Conservation (phyloP, 2,797 vertebrate genomes). For the Chrysocyon brachyurus region DNA sequence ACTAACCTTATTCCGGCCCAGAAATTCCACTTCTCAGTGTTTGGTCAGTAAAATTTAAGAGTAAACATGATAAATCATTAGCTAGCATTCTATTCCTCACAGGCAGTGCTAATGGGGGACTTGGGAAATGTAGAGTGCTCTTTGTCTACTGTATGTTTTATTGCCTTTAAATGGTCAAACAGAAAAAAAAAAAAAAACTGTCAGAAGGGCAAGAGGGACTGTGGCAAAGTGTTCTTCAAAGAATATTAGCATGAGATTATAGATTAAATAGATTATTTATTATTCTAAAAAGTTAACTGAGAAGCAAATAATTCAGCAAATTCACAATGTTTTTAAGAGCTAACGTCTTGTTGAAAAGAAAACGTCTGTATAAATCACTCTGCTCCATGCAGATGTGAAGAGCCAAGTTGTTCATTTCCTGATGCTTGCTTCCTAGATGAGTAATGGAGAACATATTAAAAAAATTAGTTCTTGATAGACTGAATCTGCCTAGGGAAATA, state of each 20-base stretch:
- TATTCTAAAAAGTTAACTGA: not conserved
- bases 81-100: not conserved
- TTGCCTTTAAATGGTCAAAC: not conserved
- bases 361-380: not conserved
- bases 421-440: slow-evolving; percentile 9
- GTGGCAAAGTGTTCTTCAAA: not conserved
- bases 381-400: not conserved
- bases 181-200: not conserved
- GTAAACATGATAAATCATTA: not conserved
- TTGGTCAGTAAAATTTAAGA: not conserved
- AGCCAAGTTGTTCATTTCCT: slow-evolving; percentile 41
- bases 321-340: not conserved
- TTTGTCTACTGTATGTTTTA: not conserved
- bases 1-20: not conserved
- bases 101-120: not conserved
- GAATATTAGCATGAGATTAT: not conserved
- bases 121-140: not conserved
- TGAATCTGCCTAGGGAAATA: not conserved
- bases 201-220: not conserved
- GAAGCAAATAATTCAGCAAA: not conserved
- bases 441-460: not conserved
- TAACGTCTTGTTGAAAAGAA: not conserved
- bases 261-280: not conserved
- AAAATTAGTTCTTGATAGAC: not conserved
- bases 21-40: not conserved